A percentile compares a stretch with the other conserved stretches of the same genome.
phyloP scores from a whole-genome alignment of 2,888 invertebrate genomes.

The Drosophila fulvimacula region DNA sequence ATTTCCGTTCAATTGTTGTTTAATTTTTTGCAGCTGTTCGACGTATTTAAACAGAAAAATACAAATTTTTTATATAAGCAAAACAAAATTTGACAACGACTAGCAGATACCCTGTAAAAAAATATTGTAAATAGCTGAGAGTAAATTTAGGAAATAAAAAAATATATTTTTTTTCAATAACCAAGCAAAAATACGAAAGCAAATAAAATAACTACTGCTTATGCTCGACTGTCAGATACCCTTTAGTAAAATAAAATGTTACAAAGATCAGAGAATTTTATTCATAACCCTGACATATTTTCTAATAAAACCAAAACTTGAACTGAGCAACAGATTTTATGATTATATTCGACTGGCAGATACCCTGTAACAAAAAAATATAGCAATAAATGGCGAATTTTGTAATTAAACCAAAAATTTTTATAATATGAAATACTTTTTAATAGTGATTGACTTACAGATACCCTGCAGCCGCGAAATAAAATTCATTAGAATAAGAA shows the following conservation, averaged over 20 bases:
- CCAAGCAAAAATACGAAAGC: neutral
- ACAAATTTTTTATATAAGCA: neutral
- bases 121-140: no score
- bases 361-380: neutral
- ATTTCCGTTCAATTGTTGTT: conserved; percentile 32
- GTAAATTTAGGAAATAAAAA: neutral
- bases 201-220: neutral
- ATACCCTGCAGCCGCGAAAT: no score
- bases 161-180: neutral
- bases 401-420: no score
- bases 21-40: conserved; percentile 44
- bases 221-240: neutral
- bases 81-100: neutral
- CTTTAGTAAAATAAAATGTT: neutral
- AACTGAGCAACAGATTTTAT: no score
- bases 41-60: conserved; percentile 15
- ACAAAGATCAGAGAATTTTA: neutral
- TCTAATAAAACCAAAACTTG: neutral
- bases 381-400: no score
- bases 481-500: neutral
- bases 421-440: no score
- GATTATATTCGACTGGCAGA: neutral
- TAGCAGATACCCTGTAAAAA: neutral
- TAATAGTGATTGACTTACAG: no score
- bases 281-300: neutral